Percentiles rank a stretch among this genome's conserved stretches.
phyloP scores from a whole-genome alignment of 2,113 vertebrate genomes.

The Climacteris rufus region DNA sequence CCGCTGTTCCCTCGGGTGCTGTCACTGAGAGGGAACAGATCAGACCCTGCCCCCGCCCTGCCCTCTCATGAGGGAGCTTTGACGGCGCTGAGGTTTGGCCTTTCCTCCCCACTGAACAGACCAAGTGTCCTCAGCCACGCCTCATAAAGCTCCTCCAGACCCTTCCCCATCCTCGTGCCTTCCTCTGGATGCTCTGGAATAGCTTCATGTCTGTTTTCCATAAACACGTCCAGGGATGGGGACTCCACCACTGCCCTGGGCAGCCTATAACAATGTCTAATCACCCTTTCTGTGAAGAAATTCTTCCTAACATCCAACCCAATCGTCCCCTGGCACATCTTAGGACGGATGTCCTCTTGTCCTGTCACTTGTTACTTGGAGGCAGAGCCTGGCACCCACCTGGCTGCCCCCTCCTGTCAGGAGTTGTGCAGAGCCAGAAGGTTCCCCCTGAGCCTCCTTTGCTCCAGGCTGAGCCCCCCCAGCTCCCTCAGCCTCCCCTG shows the following conservation, averaged over 20 bases:
- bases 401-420: neutral
- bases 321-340: neutral
- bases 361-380: neutral
- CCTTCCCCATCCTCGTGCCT: neutral
- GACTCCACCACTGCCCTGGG: neutral
- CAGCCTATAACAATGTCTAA: neutral
- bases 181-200: neutral
- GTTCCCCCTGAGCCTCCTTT: neutral
- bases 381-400: accelerated
- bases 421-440: neutral
- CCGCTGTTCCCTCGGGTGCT: neutral
- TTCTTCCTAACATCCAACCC: too few species aligned
- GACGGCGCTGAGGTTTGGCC: neutral
- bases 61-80: neutral
- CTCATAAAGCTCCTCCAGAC: neutral
- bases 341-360: accelerated
- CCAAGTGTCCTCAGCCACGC: neutral
- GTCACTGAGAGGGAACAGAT: neutral
- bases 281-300: neutral
- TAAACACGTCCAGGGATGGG: neutral
- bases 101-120: neutral
- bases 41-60: neutral
- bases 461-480: neutral
- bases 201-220: neutral
- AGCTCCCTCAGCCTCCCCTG: neutral